Conservation (phyloP, 2,888 invertebrate species). For the Heliothis peltigera region DNA sequence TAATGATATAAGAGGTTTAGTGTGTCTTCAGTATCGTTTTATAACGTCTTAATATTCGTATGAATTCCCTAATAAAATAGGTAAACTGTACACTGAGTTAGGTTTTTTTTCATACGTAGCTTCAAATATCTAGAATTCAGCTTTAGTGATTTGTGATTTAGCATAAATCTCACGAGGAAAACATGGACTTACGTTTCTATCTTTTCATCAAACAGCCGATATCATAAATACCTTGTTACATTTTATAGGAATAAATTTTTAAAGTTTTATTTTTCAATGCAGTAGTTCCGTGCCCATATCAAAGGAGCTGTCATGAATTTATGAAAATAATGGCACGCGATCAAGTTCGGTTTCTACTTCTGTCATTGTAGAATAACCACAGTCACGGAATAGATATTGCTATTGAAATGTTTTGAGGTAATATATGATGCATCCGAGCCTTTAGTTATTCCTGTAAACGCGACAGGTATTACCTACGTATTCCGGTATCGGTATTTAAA, state of each 20-base stretch:
- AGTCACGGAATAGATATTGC: constrained; percentile 53
- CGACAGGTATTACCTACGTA: constrained; percentile 38
- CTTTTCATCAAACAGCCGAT: constrained; percentile 11
- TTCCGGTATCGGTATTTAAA: constrained; percentile 86
- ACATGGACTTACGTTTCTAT: neutral
- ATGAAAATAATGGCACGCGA: constrained; percentile 64
- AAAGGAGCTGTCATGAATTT: constrained; percentile 52
- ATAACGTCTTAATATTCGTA: neutral
- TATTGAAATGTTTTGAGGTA: constrained; percentile 51
- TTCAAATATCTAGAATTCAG: constrained; percentile 30
- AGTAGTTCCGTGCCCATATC: constrained; percentile 49
- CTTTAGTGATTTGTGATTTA: constrained; percentile 17
- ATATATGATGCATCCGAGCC: constrained; percentile 17
- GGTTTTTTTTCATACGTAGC: constrained; percentile 65
- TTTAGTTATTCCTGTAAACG: constrained; percentile 24
- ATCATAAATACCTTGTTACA: constrained; percentile 5
- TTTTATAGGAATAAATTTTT: constrained; percentile 14
- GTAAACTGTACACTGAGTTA: constrained; percentile 2
- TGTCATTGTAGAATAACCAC: constrained; percentile 57
- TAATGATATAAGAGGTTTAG: neutral
- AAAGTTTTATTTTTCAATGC: constrained; percentile 45
- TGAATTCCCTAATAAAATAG: constrained; percentile 4
- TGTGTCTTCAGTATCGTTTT: neutral
- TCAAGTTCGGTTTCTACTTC: constrained; percentile 50
- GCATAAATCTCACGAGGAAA: constrained; percentile 4